Base-by-base conservation (phyloP, 2,888 invertebrate genomes). In the Mallateleia sp. region DNA sequence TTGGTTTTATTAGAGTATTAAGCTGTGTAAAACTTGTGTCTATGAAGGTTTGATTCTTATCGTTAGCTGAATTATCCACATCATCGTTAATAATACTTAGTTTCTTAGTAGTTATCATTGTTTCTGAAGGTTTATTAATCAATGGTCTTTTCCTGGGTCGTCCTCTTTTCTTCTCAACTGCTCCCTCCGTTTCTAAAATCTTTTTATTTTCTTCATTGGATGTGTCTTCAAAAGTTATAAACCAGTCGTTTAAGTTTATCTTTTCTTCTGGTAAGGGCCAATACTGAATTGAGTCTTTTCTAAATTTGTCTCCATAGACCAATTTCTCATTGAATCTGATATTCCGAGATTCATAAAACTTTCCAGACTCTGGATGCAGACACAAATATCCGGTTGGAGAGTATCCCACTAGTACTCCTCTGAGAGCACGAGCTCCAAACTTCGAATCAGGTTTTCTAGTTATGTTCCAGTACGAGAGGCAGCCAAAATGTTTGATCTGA, bases 301-400 rank as follows among this genome's bases (percentile, higher is more conserved):
- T 71, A 84, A 85, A 82, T 3, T 54, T 60, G 18, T 90, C 79
- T 28, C 84, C 83, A 66, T 85, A 45, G 4, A 45, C 45, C 7
- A 45, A 5, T 45, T n/a, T 15, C n/a, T 45, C 45, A n/a, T 45
- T 45, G 45, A 45, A 45, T 15, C 45, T 2, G 7, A 45, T 7
- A 45, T 45, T 45, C 9, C 45, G 8, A 2, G 38, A 38, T 14
- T 38, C 38, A 38, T 9, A 38, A 11, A 38, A 38, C 11, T 38
- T 38, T 45, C n/a, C 45, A 4, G 45, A 45, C n/a, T 45, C 45
- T n/a, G 45, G 45, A 45, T 45, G 15, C 7, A 45, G n/a, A n/a
- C 15, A 45, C n/a, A 45, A 2, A n/a, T 45, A 45, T 45, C 45
- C 45, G 4, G 45, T 45, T n/a, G n/a, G 2, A n/a, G 15, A n/a